Evolutionary conservation across 2,113 vertebrate genomes (phyloP), one percentile per base, ranked within the genome.

Genomic region (Coregonus clupeaformis): DNA sequence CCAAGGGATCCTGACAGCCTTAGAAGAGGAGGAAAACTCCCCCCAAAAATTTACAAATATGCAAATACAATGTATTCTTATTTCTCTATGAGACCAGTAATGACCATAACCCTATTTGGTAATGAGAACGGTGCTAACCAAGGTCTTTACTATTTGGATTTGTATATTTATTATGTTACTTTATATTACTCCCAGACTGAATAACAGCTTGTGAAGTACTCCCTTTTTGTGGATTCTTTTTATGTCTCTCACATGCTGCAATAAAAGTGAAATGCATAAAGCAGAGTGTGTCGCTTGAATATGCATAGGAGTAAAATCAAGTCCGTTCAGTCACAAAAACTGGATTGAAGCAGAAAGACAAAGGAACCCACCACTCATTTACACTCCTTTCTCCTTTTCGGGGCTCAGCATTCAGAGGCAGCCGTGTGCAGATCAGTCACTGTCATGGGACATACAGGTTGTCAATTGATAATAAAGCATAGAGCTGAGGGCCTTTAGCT

Each of bases 401-500:
- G 75, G 69, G 47, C 70, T 78, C 74, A 75, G 74, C 75, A 84
- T 89, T 91, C 87, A 80, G 55, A 71, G 83, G 82, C 76, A 57
- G 76, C 77, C 78, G 80, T 74, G 74, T 83, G 84, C 85, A 87
- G 88, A 91, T 92, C 89, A 77, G 86, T 92, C 91, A 93, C 92
- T 93, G 84, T 91, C 94, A 91, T 90, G 88, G 91, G 94, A 89
- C 91, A 82, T 87, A 87, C 88, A 91, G 92, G 88, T 93, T 96
- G 93, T 95, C 94, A 93, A 77, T 94, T 92, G 93, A 86, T 95
- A 95, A 93, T 86, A 82, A 91, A 92, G 90, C 84, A 82, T 87
- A 82, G 84, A 84, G 88, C 78, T 89, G 88, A 92, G 86, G 93
- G 93, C 94, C 92, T 93, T 93, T 85, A 91, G 90, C 90, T 91